Evolutionary conservation across 2,113 vertebrate genomes (phyloP), one percentile per base, ranked within the genome.

Genomic region (Pachycephala philippinensis): DNA sequence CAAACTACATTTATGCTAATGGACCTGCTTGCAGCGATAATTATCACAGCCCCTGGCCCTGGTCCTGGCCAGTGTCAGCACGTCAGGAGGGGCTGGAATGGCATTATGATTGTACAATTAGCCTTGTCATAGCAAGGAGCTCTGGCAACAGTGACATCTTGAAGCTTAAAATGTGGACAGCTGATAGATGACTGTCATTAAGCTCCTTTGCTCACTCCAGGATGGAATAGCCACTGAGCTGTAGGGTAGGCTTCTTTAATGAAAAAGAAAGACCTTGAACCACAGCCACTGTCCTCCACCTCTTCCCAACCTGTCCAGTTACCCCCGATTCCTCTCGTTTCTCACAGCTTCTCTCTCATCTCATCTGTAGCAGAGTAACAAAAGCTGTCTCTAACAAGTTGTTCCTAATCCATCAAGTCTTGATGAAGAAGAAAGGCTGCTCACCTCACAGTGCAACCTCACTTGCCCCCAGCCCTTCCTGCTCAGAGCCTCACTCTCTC

Each of bases 141-240:
- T 95, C 39, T 78, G 97, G 97, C 96, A 97, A 95, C 93, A 96
- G 87, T 78, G 64, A 91, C 87, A 91, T 97, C 95, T 89, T 70
- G 80, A 95, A 94, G 94, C 86, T 95, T 89, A 66, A 93, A 95
- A 92, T 42, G 89, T 52, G 61, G 78, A 85, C 80, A 87, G 95
- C 84, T 98, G 98, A 98, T 97, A 94, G 97, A 98, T 98, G 97
- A 95, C 84, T 95, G 84, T 90, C 97, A 98, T 98, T 98, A 98
- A 95, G 71, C 74, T 91, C 82, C 95, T 97, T 86, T 96, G 92
- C 96, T 96, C 97, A 27, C 52, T 93, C 78, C 75, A 65, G 82
- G 94, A 89, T 64, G 84, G 47, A 87, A 53, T 8, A 88, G 88
- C 75, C 19, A 53, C 69, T 65, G 80, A 97, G 74, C 79, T 90